Percentiles rank a stretch among this genome's conserved stretches.
phyloP scores from a whole-genome alignment of 2,113 vertebrate species.

The Sialia sialis region DNA sequence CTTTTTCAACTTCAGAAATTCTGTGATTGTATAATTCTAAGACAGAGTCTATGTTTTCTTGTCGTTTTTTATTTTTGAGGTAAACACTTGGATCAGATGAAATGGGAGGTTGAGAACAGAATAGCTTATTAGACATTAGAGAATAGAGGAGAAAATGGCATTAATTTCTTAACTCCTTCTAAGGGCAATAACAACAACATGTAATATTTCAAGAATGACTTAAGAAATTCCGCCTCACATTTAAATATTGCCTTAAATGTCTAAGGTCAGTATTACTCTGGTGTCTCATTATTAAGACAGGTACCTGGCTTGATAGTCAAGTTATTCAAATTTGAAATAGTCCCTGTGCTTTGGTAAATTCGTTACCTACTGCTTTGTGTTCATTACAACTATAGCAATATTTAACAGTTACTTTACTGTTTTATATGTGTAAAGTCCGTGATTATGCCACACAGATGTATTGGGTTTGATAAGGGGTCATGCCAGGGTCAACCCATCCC shows the following conservation, averaged over 20 bases:
- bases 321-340: not conserved
- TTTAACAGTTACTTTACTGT: not conserved
- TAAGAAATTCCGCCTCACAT: not conserved
- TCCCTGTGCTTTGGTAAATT: not conserved
- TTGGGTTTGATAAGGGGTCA: not conserved
- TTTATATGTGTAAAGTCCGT: not conserved
- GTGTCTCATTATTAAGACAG: not conserved
- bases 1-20: not conserved
- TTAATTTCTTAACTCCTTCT: not conserved
- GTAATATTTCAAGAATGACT: not conserved
- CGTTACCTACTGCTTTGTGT: not conserved
- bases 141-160: not conserved
- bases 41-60: not conserved
- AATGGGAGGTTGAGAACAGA: not conserved
- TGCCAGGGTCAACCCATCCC: not conserved
- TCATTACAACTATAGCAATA: not conserved
- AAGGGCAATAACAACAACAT: not conserved
- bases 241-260: not conserved
- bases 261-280: not conserved
- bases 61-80: not conserved
- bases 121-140: not conserved
- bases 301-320: not conserved
- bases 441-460: not conserved
- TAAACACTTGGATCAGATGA: not conserved
- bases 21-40: not conserved